phyloP scores from a whole-genome alignment of 2,797 vertebrate genomes.

The Limosa lapponica region DNA sequence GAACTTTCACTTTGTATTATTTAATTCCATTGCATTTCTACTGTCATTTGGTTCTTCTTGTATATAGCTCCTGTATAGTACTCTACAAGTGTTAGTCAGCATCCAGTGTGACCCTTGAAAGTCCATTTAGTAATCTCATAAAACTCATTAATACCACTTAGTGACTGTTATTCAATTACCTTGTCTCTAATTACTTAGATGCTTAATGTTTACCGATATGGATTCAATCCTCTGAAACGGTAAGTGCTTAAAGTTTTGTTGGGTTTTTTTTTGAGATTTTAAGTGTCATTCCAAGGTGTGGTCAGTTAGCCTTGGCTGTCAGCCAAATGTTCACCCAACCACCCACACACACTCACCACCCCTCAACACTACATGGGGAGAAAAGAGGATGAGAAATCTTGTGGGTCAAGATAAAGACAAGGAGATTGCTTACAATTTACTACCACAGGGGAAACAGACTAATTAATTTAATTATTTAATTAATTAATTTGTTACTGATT shows the following conservation, averaged over 20 bases:
- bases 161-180: neutral
- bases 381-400: neutral
- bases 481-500: neutral
- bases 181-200: neutral
- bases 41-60: neutral
- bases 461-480: neutral
- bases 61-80: neutral
- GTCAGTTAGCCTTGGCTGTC: neutral
- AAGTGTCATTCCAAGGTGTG: neutral
- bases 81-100: neutral
- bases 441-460: neutral
- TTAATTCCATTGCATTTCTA: neutral
- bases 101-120: neutral
- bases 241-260: neutral
- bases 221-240: neutral
- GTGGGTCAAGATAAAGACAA: neutral
- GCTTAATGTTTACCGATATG: neutral
- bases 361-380: neutral
- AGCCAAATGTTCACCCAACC: neutral
- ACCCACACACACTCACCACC: accelerated
- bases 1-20: neutral
- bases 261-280: neutral
- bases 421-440: neutral
- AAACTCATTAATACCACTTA: neutral
- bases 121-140: neutral